Evolutionary conservation across 2,888 invertebrate species (phyloP), one percentile per base, ranked within the genome.

Genomic region (Cheilosia pagana): DNA sequence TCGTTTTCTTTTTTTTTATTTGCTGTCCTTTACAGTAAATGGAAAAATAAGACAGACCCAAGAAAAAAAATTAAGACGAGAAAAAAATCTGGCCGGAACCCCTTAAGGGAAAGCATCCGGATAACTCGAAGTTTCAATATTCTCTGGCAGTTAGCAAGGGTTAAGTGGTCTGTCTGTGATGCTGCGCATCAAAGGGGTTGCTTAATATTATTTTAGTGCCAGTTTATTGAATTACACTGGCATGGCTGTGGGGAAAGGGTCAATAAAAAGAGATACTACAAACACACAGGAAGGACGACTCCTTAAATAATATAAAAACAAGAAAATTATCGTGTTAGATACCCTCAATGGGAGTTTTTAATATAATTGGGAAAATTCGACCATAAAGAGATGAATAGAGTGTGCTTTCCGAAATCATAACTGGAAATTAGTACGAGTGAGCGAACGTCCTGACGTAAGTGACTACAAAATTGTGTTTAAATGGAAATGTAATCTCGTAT

Each of bases 161-260:
- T 28, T 57, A 68, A 68, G 21, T 43, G 57, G 48, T 48, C 31
- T 57, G 55, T 57, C 39, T 50, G 43, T 10, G 7, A 10, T 39
- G 52, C 28, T 48, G 39, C 59, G 53, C 45, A 60, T 72, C 60
- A 72, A 72, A 60, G 31, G 52, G 70, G 57, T 70, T 70, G 35
- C 48, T 71, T 59, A 43, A 53, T 62, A 72, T 53, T 72, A 52
- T 53, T 72, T 62, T 63, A 74, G 63, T 74, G 55, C 55, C 74
- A 63, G 63, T 74, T 63, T 63, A 74, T 63, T 55, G 25, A 74
- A 63, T 63, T 31, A 31, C 21, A 52, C 12, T 63, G 55, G 55
- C 45, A 63, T 63, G 55, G 55, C 45, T 55, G 25, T 8, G 28
- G 23, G 53, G 35, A 45, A 48, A 55, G 55, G 45, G 53, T 53